Conservation (phyloP, 2,888 invertebrate genomes). For the Chrysotoxum bicinctum region DNA sequence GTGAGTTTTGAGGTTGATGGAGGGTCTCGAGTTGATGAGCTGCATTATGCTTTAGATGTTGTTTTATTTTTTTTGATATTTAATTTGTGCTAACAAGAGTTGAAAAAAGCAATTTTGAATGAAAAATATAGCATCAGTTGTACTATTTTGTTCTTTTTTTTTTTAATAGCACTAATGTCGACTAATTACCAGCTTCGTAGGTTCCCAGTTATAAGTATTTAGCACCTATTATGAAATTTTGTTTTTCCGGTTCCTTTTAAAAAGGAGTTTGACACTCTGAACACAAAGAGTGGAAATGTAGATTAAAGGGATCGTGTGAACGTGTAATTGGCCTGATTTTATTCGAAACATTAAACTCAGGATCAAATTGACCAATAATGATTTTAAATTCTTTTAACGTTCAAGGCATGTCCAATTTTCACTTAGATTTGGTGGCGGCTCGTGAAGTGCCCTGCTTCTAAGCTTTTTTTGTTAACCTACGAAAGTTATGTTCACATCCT, state of each 20-base stretch:
- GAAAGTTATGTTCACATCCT: too few species aligned
- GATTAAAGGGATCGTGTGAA: background rate
- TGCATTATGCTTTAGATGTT: background rate
- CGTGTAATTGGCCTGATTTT: background rate
- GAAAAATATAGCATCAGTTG: background rate
- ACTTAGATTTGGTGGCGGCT: too few species aligned
- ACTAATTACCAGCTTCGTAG: background rate
- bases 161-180: background rate
- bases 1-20: constrained; percentile 3
- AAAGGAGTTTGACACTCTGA: background rate
- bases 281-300: background rate
- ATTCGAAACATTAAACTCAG: too few species aligned
- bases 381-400: too few species aligned
- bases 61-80: background rate
- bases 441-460: too few species aligned
- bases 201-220: background rate
- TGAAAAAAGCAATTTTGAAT: background rate
- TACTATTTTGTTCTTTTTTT: background rate
- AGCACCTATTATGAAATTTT: background rate
- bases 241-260: background rate
- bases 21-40: constrained; percentile 10
- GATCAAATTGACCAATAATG: too few species aligned
- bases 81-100: constrained; percentile 8
- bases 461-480: too few species aligned
- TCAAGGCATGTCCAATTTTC: too few species aligned